These are phyloP conservation scores for Champsocephalus esox DNA, from an alignment of 2,797 vertebrate genomes.

Conservation along the genomic window DNA sequence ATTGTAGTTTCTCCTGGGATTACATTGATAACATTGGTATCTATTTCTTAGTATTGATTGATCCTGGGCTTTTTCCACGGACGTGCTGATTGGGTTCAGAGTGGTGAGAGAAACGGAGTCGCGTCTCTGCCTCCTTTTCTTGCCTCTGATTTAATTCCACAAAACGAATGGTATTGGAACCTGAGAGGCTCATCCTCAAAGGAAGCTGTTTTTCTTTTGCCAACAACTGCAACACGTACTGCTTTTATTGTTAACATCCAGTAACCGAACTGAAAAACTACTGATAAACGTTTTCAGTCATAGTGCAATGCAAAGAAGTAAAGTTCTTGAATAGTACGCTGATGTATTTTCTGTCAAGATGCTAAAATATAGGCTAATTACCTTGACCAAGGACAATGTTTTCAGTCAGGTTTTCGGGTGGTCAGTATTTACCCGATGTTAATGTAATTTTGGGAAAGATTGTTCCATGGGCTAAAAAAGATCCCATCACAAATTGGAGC, in stretches of 20 bases:
- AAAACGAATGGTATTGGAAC: constrained; percentile 12
- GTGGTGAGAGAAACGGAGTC: constrained; percentile 6
- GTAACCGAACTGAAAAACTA: not conserved
- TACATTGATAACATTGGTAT: constrained; percentile 13
- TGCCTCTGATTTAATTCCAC: constrained; percentile 26
- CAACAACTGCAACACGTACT: constrained; percentile 1
- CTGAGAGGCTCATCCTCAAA: constrained; percentile 9
- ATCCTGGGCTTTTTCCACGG: constrained; percentile 24
- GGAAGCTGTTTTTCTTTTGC: not conserved
- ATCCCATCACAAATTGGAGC: no score
- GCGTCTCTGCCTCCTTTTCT: not conserved
- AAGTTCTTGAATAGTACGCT: not conserved
- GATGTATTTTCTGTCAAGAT: constrained; percentile 12
- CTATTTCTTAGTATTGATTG: constrained; percentile 54
- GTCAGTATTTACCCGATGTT: no score
- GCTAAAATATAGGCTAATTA: not conserved
- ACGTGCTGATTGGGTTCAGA: constrained; percentile 34
- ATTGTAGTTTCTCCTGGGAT: constrained; percentile 20
- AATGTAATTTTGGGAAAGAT: no score
- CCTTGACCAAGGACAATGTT: no score
- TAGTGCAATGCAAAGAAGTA: not conserved
- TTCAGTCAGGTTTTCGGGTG: no score
- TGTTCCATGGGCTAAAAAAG: no score
- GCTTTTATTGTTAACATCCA: not conserved
- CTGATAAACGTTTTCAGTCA: not conserved